phyloP scores from a whole-genome alignment of 2,113 vertebrate genomes.

The Atherinomorus stipes region DNA sequence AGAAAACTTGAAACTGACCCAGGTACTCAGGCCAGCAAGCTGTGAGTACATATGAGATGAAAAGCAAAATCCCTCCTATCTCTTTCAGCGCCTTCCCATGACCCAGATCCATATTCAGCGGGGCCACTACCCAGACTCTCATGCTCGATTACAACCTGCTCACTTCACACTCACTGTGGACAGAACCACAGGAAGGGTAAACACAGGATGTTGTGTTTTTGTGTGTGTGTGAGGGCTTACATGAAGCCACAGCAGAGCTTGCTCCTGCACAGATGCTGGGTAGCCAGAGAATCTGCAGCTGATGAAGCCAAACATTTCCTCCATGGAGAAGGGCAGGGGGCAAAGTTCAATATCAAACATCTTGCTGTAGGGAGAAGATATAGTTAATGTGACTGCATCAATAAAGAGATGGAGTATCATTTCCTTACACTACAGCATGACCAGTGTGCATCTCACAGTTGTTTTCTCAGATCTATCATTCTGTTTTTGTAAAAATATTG shows the following conservation, averaged over 20 bases:
- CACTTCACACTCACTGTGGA: conserved; percentile 74
- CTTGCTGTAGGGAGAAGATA: conserved; percentile 85
- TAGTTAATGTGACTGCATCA: background rate
- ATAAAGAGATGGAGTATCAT: background rate
- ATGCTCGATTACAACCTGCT: conserved; percentile 73
- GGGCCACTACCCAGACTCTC: conserved; percentile 64
- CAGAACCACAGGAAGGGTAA: conserved; percentile 58
- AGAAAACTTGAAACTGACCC: conserved; percentile 66
- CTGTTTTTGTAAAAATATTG: background rate
- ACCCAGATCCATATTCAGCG: conserved; percentile 83
- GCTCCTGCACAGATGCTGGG: conserved; percentile 96
- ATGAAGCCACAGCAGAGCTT: conserved; percentile 97
- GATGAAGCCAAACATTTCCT: conserved; percentile 99
- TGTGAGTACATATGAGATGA: conserved; percentile 66
- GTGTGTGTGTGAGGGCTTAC: conserved; percentile 83
- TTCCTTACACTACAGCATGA: background rate
- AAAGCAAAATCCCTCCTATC: conserved; percentile 56
- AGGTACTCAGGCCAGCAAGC: conserved; percentile 58
- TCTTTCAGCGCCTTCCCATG: conserved; percentile 59
- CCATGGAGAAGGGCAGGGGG: conserved; percentile 98
- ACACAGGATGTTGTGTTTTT: conserved; percentile 23
- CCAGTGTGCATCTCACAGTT: background rate
- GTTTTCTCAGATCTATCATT: background rate
- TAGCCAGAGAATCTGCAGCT: conserved; percentile 98
- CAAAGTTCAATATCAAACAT: conserved; percentile 99